phyloP scores from a whole-genome alignment of 2,113 vertebrate species.

The Prietella phreatophila region DNA sequence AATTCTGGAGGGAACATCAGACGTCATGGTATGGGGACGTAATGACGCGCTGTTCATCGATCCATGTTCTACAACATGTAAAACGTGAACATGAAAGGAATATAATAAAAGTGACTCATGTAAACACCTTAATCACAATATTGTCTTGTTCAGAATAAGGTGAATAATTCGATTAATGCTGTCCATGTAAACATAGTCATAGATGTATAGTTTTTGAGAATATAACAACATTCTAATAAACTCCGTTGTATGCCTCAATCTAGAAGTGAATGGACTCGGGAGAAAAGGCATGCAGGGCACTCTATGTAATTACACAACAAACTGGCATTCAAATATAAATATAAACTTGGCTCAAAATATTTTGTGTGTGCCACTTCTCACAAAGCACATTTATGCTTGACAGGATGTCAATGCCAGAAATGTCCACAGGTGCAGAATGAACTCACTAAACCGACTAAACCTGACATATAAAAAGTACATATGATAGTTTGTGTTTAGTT shows the following conservation, averaged over 20 bases:
- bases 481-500: not conserved
- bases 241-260: not conserved
- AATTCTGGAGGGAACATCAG: too few species aligned
- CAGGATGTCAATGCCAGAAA: slow-evolving; percentile 11
- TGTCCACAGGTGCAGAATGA: not conserved
- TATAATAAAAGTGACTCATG: too few species aligned
- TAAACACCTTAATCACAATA: too few species aligned
- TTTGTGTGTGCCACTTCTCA: not conserved
- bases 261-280: not conserved
- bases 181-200: too few species aligned
- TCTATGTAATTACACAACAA: slow-evolving; percentile 7
- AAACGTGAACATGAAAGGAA: too few species aligned
- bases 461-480: not conserved
- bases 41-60: too few species aligned
- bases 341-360: slow-evolving; percentile 12
- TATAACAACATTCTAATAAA: not conserved
- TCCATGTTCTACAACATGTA: too few species aligned
- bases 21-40: too few species aligned
- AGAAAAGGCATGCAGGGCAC: not conserved
- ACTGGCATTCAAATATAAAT: slow-evolving; percentile 1
- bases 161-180: too few species aligned
- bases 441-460: not conserved
- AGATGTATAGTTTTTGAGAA: not conserved
- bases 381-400: not conserved
- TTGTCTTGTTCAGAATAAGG: too few species aligned